Evolutionary conservation across 2,113 vertebrate genomes (phyloP).

Genomic region (Mionectes macconnelli): DNA sequence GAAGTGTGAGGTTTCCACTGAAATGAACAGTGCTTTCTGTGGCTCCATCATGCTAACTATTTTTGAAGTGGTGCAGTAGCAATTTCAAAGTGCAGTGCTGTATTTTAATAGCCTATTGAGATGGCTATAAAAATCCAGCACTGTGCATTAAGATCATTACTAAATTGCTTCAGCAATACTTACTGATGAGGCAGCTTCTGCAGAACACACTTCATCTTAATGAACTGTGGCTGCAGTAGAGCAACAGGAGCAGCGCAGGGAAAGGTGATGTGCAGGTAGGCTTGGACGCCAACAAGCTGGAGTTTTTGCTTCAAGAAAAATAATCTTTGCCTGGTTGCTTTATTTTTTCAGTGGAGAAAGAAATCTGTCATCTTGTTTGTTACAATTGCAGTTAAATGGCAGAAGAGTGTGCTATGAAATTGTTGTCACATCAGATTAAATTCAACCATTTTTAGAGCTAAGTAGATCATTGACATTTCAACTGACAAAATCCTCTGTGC

Average conservation of each 20-base stretch:
- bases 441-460: neutral
- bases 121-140: constrained; percentile 45
- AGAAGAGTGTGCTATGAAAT: neutral
- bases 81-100: constrained; percentile 33
- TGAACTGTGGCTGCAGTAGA: neutral
- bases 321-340: neutral
- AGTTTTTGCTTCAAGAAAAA: neutral
- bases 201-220: constrained; percentile 28
- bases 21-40: neutral
- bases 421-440: neutral
- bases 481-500: neutral
- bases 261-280: neutral
- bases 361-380: neutral
- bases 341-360: neutral
- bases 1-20: neutral
- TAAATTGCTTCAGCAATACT: constrained; percentile 56
- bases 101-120: constrained; percentile 60
- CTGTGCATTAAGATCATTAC: constrained; percentile 48
- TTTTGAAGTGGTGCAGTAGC: constrained; percentile 31
- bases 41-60: neutral
- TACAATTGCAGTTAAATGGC: neutral
- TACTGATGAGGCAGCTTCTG: constrained; percentile 53
- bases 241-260: neutral
- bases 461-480: neutral
- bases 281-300: neutral